phyloP scores from a whole-genome alignment of 1,140 invertebrate genomes.

The Helicoverpa armigera region DNA sequence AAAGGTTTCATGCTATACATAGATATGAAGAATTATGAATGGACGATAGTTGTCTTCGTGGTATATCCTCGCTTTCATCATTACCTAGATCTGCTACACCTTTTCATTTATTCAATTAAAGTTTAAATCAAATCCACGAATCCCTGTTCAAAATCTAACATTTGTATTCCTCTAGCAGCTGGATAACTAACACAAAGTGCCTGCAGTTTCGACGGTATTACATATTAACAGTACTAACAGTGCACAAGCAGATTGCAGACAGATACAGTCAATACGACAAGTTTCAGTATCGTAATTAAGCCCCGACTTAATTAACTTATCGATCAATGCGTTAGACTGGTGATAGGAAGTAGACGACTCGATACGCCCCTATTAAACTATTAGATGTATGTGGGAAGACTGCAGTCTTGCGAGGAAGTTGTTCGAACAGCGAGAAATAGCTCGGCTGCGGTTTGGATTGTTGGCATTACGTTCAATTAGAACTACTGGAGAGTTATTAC shows the following conservation, averaged over 20 bases:
- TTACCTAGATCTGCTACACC: too few species aligned
- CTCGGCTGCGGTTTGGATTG: background rate
- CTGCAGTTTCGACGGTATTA: background rate
- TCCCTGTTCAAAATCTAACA: too few species aligned
- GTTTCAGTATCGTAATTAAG: conserved; percentile 8
- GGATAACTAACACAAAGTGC: too few species aligned
- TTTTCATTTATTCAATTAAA: too few species aligned
- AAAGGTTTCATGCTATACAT: too few species aligned
- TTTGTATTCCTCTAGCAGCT: too few species aligned
- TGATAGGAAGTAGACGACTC: background rate
- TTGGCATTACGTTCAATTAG: conserved; percentile 9
- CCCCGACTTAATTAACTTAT: conserved; percentile 10
- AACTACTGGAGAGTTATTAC: background rate
- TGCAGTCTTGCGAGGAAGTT: background rate
- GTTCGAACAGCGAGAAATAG: background rate
- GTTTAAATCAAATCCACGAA: too few species aligned
- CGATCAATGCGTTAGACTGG: background rate
- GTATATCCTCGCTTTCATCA: too few species aligned
- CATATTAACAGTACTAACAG: background rate
- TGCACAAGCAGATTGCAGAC: background rate
- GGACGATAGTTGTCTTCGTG: too few species aligned
- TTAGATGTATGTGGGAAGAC: background rate
- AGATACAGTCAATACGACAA: background rate
- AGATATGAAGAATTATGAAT: too few species aligned
- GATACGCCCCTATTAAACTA: conserved; percentile 3